These are phyloP conservation scores for Tyrophagus putrescentiae DNA, from an alignment of 1,140 invertebrate species.

Conservation along the genomic window DNA sequence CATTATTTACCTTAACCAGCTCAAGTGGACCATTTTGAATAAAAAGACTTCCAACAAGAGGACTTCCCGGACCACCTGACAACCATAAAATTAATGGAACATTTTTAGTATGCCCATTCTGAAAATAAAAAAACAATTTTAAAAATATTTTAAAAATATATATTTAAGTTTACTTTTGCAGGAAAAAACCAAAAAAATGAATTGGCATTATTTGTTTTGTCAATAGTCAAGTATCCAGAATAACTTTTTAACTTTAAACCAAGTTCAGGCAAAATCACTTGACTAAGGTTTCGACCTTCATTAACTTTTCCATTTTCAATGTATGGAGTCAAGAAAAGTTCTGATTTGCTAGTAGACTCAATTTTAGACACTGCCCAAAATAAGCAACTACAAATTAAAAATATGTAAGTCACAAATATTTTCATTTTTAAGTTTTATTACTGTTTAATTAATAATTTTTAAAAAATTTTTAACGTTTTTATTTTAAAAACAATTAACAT, in stretches of 20 bases:
- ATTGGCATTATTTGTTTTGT: slow-evolving; percentile 20
- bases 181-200: slow-evolving; percentile 27
- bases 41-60: slow-evolving; percentile 63
- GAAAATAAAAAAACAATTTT: too few species aligned
- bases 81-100: slow-evolving; percentile 65
- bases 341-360: too few species aligned
- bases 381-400: too few species aligned
- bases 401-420: too few species aligned
- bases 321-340: slow-evolving; percentile 23
- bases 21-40: slow-evolving; percentile 59
- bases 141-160: too few species aligned
- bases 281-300: slow-evolving; percentile 11
- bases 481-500: too few species aligned
- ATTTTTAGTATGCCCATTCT: slow-evolving; percentile 16
- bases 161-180: slow-evolving; percentile 1
- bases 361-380: too few species aligned
- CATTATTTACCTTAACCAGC: slow-evolving; percentile 40
- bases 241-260: slow-evolving; percentile 30
- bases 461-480: too few species aligned
- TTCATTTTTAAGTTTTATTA: too few species aligned
- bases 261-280: neutral
- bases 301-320: slow-evolving; percentile 21
- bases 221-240: slow-evolving; percentile 21
- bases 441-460: too few species aligned
- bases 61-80: slow-evolving; percentile 63